phyloP scores from a whole-genome alignment of 2,113 vertebrate genomes.

The Callocephalon fimbriatum region DNA sequence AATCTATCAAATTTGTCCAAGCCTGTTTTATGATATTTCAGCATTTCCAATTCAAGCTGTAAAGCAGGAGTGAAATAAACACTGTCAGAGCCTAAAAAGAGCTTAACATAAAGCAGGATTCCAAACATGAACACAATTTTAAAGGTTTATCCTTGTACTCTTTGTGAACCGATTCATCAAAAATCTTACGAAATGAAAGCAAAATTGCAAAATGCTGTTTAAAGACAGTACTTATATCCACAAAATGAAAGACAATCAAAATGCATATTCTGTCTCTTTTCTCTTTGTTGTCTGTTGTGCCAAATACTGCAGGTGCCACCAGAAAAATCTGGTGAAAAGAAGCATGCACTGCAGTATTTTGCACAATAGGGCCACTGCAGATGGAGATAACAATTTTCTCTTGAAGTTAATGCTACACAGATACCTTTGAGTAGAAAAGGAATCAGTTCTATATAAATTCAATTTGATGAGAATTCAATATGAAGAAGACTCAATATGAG shows the following conservation, averaged over 20 bases:
- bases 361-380: not conserved
- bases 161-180: not conserved
- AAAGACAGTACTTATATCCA: not conserved
- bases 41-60: not conserved
- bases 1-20: not conserved
- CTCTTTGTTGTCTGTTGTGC: not conserved
- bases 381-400: not conserved
- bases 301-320: not conserved
- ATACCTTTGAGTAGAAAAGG: not conserved
- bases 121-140: not conserved
- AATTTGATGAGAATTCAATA: not conserved
- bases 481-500: too few relatives aligned
- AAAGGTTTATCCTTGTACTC: not conserved
- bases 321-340: not conserved
- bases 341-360: not conserved
- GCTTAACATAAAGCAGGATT: not conserved
- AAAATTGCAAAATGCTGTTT: not conserved
- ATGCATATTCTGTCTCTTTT: not conserved
- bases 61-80: not conserved
- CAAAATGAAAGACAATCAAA: not conserved
- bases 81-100: not conserved
- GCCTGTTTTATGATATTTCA: not conserved
- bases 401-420: not conserved
- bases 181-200: not conserved
- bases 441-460: not conserved